Evolutionary conservation across 1,140 invertebrate genomes (phyloP).

Genomic region (Amphibalanus amphitrite): DNA sequence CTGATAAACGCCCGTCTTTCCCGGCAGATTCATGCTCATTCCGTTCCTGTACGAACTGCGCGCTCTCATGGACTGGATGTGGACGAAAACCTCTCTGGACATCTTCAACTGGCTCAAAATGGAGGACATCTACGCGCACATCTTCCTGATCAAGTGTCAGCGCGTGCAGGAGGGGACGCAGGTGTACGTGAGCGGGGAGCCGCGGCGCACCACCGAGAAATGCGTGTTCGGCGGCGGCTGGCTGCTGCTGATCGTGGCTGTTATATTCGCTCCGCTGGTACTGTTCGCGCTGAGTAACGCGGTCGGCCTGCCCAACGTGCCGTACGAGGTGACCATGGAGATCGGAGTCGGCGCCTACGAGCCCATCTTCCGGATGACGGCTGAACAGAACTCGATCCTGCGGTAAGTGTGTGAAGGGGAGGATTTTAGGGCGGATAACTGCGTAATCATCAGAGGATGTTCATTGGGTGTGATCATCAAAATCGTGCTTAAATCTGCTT

Average conservation of each 20-base stretch:
- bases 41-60: slow-evolving; percentile 94
- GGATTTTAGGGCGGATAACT: too few species aligned
- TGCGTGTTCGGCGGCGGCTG: slow-evolving; percentile 24
- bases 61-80: slow-evolving; percentile 98
- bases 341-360: slow-evolving; percentile 76
- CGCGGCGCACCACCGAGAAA: slow-evolving; percentile 1
- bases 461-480: slow-evolving; percentile 3
- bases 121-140: slow-evolving; percentile 96
- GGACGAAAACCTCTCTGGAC: slow-evolving; percentile 97
- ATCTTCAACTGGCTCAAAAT: slow-evolving; percentile 98
- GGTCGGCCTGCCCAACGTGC: slow-evolving; percentile 73
- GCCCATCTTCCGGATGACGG: slow-evolving; percentile 58
- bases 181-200: slow-evolving; percentile 3
- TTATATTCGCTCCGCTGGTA: slow-evolving; percentile 95
- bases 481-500: too few species aligned
- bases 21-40: slow-evolving; percentile 70
- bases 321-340: slow-evolving; percentile 62
- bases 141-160: slow-evolving; percentile 67
- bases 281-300: slow-evolving; percentile 89
- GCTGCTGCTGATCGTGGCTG: slow-evolving; percentile 69
- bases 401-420: slow-evolving; percentile 29
- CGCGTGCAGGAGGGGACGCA: neutral
- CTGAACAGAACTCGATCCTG: slow-evolving; percentile 51
- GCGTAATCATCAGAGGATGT: slow-evolving; percentile 6
- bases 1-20: too few species aligned